Base-by-base conservation (phyloP, 1,140 invertebrate genomes). In the Leptopilina clavipes region DNA sequence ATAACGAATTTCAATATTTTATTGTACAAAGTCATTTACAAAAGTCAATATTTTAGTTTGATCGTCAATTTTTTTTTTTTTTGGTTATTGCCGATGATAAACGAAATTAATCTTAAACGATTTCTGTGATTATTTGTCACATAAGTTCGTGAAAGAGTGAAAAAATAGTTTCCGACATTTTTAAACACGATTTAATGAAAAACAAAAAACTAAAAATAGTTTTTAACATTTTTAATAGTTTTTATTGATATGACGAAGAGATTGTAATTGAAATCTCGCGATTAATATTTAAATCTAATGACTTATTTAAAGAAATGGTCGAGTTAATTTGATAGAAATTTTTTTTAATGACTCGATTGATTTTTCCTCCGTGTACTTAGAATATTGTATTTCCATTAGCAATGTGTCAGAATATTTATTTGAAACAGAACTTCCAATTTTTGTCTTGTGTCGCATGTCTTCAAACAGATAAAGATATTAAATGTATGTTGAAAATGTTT, bases 1-100 rank as follows among this genome's bases (percentile, higher is more conserved):
- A 31, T 31, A n/a, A n/a, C 14, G 40, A 25, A 19, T 56, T 25
- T 74, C 65, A 37, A 31, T 40, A 40, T 40, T 59, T 74, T 74
- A 40, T 25, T 65, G 43, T 74, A 56, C 40, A 54, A 54, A 56
- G 48, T 74, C 18, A 70, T 40, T 31, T 74, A 74, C 73, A 17
- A 43, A 3, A 43, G 22, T 74, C 17, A 25, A 11, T 44, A 74
- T 70, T 40, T 59, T 10, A 73, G 10, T 11, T 18, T 72, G 5
- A 40, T 40, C n/a, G 44, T 73, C 25, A 14, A 14, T 72, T 19
- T 73, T 54, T 54, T 19, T 56, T 19, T 22, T 10, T 11, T 22
- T 31, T 31, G n/a, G n/a, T n/a, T n/a, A 31, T 31, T 31, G 6
- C 5, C 12, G 22, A 19, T 59, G 56, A 59, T 31, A 59, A 25